phyloP scores from a whole-genome alignment of 2,888 invertebrate species.

The Cataglyphis cursor region DNA sequence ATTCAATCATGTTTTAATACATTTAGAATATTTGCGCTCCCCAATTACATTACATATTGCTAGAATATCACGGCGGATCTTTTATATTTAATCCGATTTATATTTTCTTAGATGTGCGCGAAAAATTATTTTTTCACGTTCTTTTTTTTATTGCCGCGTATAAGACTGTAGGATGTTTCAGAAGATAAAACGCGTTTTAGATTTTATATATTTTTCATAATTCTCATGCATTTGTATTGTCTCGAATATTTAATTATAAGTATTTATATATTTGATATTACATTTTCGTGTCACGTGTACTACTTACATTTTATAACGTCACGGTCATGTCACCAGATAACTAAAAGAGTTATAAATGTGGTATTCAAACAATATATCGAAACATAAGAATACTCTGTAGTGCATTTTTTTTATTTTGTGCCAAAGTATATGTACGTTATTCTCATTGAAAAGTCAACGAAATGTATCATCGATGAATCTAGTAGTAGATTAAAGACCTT shows the following conservation, averaged over 20 bases:
- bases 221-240: conserved; percentile 34
- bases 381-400: conserved; percentile 56
- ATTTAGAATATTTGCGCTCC: conserved; percentile 33
- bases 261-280: conserved; percentile 58
- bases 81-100: conserved; percentile 17
- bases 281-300: neutral
- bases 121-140: conserved; percentile 45
- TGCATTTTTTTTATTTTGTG: conserved; percentile 60
- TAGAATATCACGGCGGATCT: conserved; percentile 44
- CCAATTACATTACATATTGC: conserved; percentile 38
- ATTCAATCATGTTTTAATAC: conserved; percentile 23
- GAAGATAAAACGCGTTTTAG: conserved; percentile 10
- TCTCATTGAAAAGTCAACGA: conserved; percentile 47
- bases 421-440: conserved; percentile 49
- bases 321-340: neutral
- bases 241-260: conserved; percentile 55
- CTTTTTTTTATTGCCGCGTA: conserved; percentile 55
- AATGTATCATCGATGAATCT: conserved; percentile 15
- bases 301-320: neutral
- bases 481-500: conserved; percentile 30
- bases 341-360: conserved; percentile 9
- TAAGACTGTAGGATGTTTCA: conserved; percentile 27
- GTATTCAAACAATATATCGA: conserved; percentile 30
- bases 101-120: neutral
- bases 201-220: conserved; percentile 48